Evolutionary conservation across 2,888 invertebrate genomes (phyloP).

Genomic region (Lymantria monacha): DNA sequence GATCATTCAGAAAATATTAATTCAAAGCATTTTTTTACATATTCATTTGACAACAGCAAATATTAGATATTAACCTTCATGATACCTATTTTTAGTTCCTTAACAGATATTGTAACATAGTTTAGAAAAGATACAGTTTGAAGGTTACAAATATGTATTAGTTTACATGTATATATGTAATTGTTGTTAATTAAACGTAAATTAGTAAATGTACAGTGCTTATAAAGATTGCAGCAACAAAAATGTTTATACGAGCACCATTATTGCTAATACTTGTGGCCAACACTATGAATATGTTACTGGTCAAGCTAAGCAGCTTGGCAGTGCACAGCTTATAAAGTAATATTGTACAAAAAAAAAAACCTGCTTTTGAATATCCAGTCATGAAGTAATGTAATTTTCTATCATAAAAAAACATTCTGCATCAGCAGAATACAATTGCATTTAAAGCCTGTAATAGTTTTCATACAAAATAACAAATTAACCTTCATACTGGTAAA

Average conservation of each 20-base stretch:
- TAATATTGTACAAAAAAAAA: background rate
- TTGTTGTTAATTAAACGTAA: slow-evolving; percentile 36
- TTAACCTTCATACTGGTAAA: background rate
- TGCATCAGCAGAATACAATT: slow-evolving; percentile 3
- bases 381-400: background rate
- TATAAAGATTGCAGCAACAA: slow-evolving; percentile 40
- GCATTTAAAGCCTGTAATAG: background rate
- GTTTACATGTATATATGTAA: slow-evolving; percentile 1
- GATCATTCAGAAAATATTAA: background rate
- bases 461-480: background rate
- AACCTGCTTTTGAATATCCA: background rate
- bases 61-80: slow-evolving; percentile 2
- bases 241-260: slow-evolving; percentile 43
- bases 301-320: slow-evolving; percentile 11
- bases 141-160: background rate
- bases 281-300: background rate
- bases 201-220: slow-evolving; percentile 22
- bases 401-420: background rate
- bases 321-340: slow-evolving; percentile 20
- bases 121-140: background rate
- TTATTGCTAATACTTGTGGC: slow-evolving; percentile 25
- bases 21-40: slow-evolving; percentile 1
- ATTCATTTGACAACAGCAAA: background rate
- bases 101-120: background rate
- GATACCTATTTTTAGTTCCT: background rate